These are phyloP conservation scores for Heteromyza rotundicornis DNA, from an alignment of 2,888 invertebrate genomes.

Conservation along the genomic window DNA sequence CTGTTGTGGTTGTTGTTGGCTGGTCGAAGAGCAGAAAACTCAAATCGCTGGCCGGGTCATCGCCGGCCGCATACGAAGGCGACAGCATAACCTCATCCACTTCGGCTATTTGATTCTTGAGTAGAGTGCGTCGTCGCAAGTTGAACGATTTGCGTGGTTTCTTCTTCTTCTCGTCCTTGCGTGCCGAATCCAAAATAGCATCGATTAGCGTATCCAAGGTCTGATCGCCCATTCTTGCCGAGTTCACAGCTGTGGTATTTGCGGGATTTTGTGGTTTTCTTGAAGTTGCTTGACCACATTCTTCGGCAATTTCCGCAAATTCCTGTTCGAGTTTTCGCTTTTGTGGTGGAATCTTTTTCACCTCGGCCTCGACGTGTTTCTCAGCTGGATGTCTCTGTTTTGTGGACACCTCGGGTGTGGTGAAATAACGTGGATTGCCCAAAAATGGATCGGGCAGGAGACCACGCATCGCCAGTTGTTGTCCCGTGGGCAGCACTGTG, in stretches of 20 bases:
- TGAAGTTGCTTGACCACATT: neutral
- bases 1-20: neutral
- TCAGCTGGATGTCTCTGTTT: neutral
- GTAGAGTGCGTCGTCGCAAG: conserved; percentile 51
- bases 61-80: conserved; percentile 59
- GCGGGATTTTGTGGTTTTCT: neutral
- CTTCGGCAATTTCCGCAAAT: conserved; percentile 42
- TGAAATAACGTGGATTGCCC: conserved; percentile 56
- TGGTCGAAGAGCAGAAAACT: conserved; percentile 46
- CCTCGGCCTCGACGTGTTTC: conserved; percentile 8
- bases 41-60: conserved; percentile 61
- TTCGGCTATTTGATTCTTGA: conserved; percentile 43
- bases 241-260: conserved; percentile 42
- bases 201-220: conserved; percentile 60
- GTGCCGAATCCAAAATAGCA: conserved; percentile 60
- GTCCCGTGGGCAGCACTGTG: conserved; percentile 45
- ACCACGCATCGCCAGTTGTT: conserved; percentile 55
- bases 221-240: conserved; percentile 57
- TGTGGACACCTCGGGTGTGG: conserved; percentile 28
- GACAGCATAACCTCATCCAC: conserved; percentile 39
- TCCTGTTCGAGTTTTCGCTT: conserved; percentile 53
- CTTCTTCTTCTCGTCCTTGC: conserved; percentile 50
- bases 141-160: conserved; percentile 53
- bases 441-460: conserved; percentile 55
- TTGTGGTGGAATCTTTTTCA: neutral